A percentile compares a stretch with the other conserved stretches of the same genome.
Conservation (phyloP, 1,140 invertebrate genomes). For the Melanaphis sacchari region DNA sequence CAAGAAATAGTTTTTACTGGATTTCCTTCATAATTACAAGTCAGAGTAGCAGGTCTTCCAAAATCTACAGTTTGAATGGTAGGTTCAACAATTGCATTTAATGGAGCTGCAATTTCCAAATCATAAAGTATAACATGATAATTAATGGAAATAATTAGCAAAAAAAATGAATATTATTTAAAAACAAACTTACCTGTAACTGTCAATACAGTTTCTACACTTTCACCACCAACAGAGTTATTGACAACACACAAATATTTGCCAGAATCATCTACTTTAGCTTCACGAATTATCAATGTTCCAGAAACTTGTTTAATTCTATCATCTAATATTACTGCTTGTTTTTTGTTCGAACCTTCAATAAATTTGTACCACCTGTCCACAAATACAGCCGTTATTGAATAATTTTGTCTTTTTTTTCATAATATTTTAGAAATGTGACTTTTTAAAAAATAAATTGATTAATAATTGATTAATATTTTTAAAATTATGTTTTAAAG, state of each 20-base stretch:
- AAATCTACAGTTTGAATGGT: constrained; percentile 91
- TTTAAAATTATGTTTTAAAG: no score
- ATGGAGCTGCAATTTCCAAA: constrained; percentile 70
- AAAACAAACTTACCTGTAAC: constrained; percentile 74
- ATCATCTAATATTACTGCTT: constrained; percentile 83
- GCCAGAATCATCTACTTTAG: constrained; percentile 89
- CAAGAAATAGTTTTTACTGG: constrained; percentile 88
- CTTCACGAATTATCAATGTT: constrained; percentile 89
- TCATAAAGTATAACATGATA: neutral
- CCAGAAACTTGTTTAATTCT: constrained; percentile 92
- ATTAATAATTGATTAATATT: neutral
- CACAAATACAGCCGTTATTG: constrained; percentile 33
- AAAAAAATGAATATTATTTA: neutral
- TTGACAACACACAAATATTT: constrained; percentile 94
- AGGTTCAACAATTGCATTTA: constrained; percentile 87
- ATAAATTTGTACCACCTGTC: constrained; percentile 93
- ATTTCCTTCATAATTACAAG: constrained; percentile 88
- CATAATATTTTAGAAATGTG: constrained; percentile 46
- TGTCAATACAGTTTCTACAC: constrained; percentile 88
- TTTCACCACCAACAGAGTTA: constrained; percentile 91
- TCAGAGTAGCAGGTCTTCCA: constrained; percentile 86
- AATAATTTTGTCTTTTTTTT: constrained; percentile 20
- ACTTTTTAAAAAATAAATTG: constrained; percentile 20
- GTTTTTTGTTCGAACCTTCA: constrained; percentile 81
- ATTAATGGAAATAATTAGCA: neutral